Conservation (phyloP, 2,888 invertebrate species). For the Mythimna lalbum region DNA sequence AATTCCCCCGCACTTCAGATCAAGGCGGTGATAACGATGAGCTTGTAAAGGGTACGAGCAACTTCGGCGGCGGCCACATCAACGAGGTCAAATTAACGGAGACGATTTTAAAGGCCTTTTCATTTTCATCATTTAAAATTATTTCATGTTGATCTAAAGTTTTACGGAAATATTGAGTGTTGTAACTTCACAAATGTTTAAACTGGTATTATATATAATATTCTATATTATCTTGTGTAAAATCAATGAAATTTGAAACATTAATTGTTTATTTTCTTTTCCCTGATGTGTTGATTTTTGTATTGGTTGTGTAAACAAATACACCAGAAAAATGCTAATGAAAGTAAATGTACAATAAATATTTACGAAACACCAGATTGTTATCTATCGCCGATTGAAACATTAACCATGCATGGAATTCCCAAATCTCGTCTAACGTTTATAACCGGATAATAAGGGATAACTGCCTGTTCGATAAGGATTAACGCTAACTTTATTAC, state of each 20-base stretch:
- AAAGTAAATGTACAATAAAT: constrained; percentile 33
- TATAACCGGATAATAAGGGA: constrained; percentile 60
- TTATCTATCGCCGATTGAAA: constrained; percentile 53
- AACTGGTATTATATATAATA: background rate
- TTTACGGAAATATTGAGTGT: background rate
- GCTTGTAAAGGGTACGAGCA: constrained; percentile 60
- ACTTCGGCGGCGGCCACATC: constrained; percentile 47
- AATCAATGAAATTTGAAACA: background rate
- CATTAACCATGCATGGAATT: constrained; percentile 56
- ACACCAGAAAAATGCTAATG: constrained; percentile 20
- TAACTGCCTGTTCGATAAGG: constrained; percentile 65
- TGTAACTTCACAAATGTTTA: background rate
- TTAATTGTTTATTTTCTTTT: background rate
- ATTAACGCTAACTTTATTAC: constrained; percentile 65
- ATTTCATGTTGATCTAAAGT: constrained; percentile 4
- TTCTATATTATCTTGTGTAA: background rate
- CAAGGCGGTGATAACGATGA: constrained; percentile 62
- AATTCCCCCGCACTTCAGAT: constrained; percentile 55
- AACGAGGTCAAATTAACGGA: constrained; percentile 23
- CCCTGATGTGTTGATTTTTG: background rate
- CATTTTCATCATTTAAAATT: constrained; percentile 16
- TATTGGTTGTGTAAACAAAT: background rate
- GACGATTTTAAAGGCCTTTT: constrained; percentile 24
- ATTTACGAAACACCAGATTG: constrained; percentile 37
- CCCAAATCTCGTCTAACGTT: constrained; percentile 60